A percentile compares a stretch with the other conserved stretches of the same genome.
Conservation (phyloP, 2,113 vertebrate species). For the Tenebrosternarchus preto region DNA sequence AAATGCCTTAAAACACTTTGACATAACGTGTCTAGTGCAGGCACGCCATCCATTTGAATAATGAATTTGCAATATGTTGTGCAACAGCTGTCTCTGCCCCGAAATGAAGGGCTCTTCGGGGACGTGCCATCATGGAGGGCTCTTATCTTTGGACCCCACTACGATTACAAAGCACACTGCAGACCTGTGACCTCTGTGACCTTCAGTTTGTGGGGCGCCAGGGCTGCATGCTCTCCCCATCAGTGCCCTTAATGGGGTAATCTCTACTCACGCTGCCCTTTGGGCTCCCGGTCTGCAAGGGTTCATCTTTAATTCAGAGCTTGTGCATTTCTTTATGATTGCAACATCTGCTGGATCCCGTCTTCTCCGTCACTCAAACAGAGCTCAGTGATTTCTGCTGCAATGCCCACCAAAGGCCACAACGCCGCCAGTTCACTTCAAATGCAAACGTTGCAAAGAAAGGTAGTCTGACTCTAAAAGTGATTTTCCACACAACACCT, state of each 20-base stretch:
- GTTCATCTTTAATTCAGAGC: constrained; percentile 76
- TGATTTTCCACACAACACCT: not conserved
- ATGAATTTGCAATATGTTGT: constrained; percentile 76
- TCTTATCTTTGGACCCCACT: constrained; percentile 48
- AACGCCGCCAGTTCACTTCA: constrained; percentile 65
- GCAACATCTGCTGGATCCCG: constrained; percentile 77
- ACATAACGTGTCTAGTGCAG: constrained; percentile 69
- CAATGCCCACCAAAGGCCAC: constrained; percentile 66
- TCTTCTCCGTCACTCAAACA: constrained; percentile 70
- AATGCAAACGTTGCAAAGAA: constrained; percentile 67
- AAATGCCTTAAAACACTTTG: constrained; percentile 79
- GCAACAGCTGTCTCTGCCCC: constrained; percentile 72
- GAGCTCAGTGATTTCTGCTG: constrained; percentile 74
- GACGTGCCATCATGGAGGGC: constrained; percentile 43
- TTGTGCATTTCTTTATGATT: constrained; percentile 76
- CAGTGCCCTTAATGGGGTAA: constrained; percentile 9
- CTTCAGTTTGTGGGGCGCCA: not conserved
- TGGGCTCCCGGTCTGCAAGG: constrained; percentile 52
- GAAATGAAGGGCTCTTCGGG: constrained; percentile 53
- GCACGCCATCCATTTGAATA: constrained; percentile 71
- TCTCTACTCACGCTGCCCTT: constrained; percentile 40
- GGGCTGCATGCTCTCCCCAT: not conserved
- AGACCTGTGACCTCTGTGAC: constrained; percentile 3
- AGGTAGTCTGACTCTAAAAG: constrained; percentile 46
- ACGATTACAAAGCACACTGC: constrained; percentile 50